Percentiles rank a stretch among this genome's conserved stretches.
Conservation (phyloP, 2,113 vertebrate genomes). For the Oryzias woworae region DNA sequence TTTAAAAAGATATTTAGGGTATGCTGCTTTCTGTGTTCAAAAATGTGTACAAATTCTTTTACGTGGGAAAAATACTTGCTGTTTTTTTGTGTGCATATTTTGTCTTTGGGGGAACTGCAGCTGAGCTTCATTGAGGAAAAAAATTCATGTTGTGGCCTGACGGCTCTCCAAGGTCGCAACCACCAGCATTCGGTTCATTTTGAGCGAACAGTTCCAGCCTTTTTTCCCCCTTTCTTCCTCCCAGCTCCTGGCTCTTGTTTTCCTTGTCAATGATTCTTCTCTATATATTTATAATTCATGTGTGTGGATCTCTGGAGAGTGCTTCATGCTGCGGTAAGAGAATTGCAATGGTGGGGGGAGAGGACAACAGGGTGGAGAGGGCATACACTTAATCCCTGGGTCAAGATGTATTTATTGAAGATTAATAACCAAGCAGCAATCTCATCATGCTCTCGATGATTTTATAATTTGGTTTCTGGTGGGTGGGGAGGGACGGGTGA, state of each 20-base stretch:
- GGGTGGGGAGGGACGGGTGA: conserved; percentile 31
- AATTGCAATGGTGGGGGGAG: conserved; percentile 24
- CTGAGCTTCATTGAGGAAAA: conserved; percentile 5
- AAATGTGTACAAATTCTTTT: too few relatives aligned
- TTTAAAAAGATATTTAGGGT: too few relatives aligned
- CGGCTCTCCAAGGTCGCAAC: conserved; percentile 40
- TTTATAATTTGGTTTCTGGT: conserved; percentile 78
- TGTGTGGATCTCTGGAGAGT: conserved; percentile 67
- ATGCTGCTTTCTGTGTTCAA: too few relatives aligned
- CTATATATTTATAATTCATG: conserved; percentile 65
- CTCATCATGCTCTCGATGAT: conserved; percentile 83
- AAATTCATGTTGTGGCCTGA: conserved; percentile 42
- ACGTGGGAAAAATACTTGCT: too few relatives aligned
- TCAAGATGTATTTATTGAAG: conserved; percentile 86
- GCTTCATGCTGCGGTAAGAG: conserved; percentile 37
- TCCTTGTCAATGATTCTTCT: conserved; percentile 56
- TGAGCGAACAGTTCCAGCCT: conserved; percentile 52
- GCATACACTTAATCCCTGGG: conserved; percentile 77
- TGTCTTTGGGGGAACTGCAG: too few relatives aligned
- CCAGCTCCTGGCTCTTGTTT: conserved; percentile 55
- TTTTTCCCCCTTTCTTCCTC: conserved; percentile 31
- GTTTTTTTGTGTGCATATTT: too few relatives aligned
- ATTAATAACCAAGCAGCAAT: conserved; percentile 83
- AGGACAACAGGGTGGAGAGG: conserved; percentile 69
- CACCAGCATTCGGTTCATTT: conserved; percentile 54